Percentiles rank a stretch among this genome's conserved stretches.
Conservation (phyloP, 1,140 invertebrate species). For the Cotesia glomerata region DNA sequence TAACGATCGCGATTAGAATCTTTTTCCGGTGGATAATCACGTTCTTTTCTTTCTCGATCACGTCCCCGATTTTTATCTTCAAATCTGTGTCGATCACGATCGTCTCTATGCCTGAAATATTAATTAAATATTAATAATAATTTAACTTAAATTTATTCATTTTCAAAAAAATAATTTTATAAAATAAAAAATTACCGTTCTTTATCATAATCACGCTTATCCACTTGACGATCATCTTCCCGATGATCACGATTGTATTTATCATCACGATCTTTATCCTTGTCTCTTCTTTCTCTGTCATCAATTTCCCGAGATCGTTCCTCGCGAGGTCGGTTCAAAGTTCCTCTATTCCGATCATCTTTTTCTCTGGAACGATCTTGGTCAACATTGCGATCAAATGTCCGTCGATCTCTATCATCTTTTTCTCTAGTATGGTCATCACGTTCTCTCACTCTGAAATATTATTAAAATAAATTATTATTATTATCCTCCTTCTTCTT, state of each 20-base stretch:
- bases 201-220: constrained; percentile 56
- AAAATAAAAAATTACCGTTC: constrained; percentile 45
- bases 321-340: constrained; percentile 40
- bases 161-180: constrained; percentile 6
- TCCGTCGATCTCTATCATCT: constrained; percentile 47
- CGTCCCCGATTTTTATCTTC: constrained; percentile 52
- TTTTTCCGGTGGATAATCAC: constrained; percentile 46
- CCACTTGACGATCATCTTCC: constrained; percentile 47
- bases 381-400: constrained; percentile 24
- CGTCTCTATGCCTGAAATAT: constrained; percentile 53
- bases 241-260: constrained; percentile 51
- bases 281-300: constrained; percentile 55
- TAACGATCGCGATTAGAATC: constrained; percentile 55
- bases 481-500: too few species aligned
- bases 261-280: constrained; percentile 55
- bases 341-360: constrained; percentile 51
- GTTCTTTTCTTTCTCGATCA: constrained; percentile 48
- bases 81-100: constrained; percentile 49
- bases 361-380: constrained; percentile 46
- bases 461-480: neutral
- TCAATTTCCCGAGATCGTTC: constrained; percentile 52
- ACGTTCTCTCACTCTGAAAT: constrained; percentile 30
- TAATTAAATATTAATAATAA: constrained; percentile 30
- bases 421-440: constrained; percentile 34
- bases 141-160: constrained; percentile 7